Evolutionary conservation across 1,140 invertebrate genomes (phyloP), one percentile per base, ranked within the genome.

Genomic region (Hesperophylax magnus): DNA sequence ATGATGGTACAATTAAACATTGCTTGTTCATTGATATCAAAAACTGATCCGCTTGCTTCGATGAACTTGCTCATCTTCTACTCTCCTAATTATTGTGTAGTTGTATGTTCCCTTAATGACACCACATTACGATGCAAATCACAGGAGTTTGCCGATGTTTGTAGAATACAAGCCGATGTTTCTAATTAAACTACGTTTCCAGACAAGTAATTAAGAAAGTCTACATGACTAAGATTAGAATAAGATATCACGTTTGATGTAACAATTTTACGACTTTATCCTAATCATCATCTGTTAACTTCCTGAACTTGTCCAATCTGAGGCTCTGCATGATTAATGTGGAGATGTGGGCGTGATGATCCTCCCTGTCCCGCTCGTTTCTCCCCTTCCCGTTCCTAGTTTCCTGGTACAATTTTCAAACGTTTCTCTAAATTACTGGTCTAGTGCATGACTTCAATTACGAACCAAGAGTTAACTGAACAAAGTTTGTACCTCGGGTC

Each of bases 361-460:
- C 75, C 58, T 61, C 75, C 54, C 52, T 56, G 52, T 15, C 72
- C 72, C 72, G 39, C 39, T 47, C 11, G 39, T 14, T 14, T 47
- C 53, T 31, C 24, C 52, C 22, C 75, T 34, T 77, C 18, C 27
- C 58, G n/a, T 61, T 61, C 56, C 11, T 47, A 47, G 39, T 47
- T 47, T 47, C 75, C 56, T 24, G 58, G 47, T 61, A 61, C 20
- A 34, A 63, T 63, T 77, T 61, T 60, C 75, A 61, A 77, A 61
- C 75, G 75, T 77, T 77, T 63, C 58, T 77, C 75, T 78, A 78
- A 78, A 78, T 78, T 78, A 54, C 77, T 54, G 60, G 31, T 63
- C 75, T 58, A 39, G 56, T 56, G 75, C 75, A 77, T 77, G 75
- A 77, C 75, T 77, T 39, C 75, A 77, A 77, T 77, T 77, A 77